phyloP scores from a whole-genome alignment of 2,888 invertebrate species.

The Acronicta psi region DNA sequence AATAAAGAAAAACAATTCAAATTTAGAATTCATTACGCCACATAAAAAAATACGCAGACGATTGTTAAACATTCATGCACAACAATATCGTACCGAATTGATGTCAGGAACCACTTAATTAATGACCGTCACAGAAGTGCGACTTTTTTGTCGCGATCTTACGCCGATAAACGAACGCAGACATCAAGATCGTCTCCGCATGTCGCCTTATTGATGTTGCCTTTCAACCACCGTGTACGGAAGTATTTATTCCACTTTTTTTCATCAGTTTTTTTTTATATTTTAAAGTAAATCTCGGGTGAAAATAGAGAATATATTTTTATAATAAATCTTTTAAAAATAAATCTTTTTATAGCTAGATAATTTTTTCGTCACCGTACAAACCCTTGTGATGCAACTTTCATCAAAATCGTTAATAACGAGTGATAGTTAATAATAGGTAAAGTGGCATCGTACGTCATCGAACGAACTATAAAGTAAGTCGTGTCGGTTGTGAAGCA shows the following conservation, averaged over 20 bases:
- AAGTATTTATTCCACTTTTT: constrained; percentile 63
- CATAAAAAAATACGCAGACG: constrained; percentile 29
- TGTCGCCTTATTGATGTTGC: constrained; percentile 76
- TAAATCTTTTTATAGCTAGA: too few relatives aligned
- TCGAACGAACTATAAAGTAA: too few relatives aligned
- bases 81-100: constrained; percentile 40
- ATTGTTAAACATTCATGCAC: constrained; percentile 40
- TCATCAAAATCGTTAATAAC: too few relatives aligned
- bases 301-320: too few relatives aligned
- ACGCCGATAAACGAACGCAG: constrained; percentile 71
- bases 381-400: too few relatives aligned
- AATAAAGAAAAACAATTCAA: constrained; percentile 12
- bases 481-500: too few relatives aligned
- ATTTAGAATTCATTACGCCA: constrained; percentile 33
- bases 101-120: constrained; percentile 71
- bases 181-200: constrained; percentile 77
- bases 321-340: too few relatives aligned
- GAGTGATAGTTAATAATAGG: too few relatives aligned
- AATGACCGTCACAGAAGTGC: constrained; percentile 79
- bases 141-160: constrained; percentile 67
- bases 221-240: constrained; percentile 79
- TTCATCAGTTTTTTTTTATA: constrained; percentile 21
- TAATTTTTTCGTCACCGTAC: too few relatives aligned
- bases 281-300: neutral
- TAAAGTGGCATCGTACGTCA: too few relatives aligned